phyloP scores from a whole-genome alignment of 2,113 vertebrate genomes.

The Choloepus hoffmanni region DNA sequence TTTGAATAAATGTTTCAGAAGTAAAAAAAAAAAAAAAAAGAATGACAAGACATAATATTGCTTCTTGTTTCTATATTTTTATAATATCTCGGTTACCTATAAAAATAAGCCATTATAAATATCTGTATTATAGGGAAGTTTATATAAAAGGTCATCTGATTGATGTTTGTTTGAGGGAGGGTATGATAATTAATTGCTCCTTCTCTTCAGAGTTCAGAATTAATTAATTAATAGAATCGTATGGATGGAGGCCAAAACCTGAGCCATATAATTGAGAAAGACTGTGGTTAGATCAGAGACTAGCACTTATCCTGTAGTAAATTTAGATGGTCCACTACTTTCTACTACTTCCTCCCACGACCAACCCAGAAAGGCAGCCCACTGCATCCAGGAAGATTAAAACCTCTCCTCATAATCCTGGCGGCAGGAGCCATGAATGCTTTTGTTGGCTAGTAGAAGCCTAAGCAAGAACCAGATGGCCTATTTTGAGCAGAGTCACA shows the following conservation, averaged over 20 bases:
- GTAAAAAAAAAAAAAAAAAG: too few species aligned
- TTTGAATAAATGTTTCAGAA: too few species aligned
- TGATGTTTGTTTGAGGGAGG: background rate
- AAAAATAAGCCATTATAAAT: background rate
- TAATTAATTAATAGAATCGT: slow-evolving; percentile 24
- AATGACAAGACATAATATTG: background rate
- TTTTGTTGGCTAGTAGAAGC: too few species aligned
- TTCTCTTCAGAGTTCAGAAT: slow-evolving; percentile 41
- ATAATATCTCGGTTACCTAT: background rate
- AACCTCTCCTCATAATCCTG: background rate
- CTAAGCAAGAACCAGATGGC: too few species aligned
- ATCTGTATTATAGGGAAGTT: background rate
- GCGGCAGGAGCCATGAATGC: background rate
- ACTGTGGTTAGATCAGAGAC: background rate
- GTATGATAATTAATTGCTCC: background rate
- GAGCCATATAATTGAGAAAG: background rate
- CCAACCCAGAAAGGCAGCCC: background rate
- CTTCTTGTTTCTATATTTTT: background rate
- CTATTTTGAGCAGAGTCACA: background rate
- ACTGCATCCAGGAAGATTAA: background rate
- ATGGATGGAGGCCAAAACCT: background rate
- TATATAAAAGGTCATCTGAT: background rate
- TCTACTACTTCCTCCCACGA: too few species aligned
- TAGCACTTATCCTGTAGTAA: background rate
- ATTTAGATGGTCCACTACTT: background rate